These are phyloP conservation scores for Epinotia demarniana DNA, from an alignment of 2,888 invertebrate species.

Conservation along the genomic window DNA sequence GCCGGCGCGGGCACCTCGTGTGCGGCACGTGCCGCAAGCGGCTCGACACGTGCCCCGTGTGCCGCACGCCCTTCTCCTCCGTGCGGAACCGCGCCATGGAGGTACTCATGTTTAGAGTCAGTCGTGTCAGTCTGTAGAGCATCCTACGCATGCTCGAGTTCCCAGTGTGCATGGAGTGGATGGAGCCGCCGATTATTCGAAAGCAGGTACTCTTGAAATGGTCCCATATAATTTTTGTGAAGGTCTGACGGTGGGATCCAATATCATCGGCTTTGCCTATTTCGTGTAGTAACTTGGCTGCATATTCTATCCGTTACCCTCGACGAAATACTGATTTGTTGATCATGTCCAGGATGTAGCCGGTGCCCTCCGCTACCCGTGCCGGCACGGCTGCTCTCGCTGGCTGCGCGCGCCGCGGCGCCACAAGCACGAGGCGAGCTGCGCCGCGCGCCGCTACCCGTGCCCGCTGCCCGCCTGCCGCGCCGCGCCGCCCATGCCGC, in stretches of 20 bases:
- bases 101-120: conserved; percentile 46
- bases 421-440: conserved; percentile 77
- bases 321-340: background rate
- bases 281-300: too few relatives aligned
- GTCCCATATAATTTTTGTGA: too few relatives aligned
- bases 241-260: too few relatives aligned
- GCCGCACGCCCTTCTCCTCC: conserved; percentile 81
- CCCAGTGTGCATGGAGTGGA: conserved; percentile 87
- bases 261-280: too few relatives aligned
- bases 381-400: conserved; percentile 81
- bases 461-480: conserved; percentile 76
- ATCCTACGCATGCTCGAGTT: conserved; percentile 83
- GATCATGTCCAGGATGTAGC: conserved; percentile 66
- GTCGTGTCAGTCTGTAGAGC: conserved; percentile 55
- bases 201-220: too few relatives aligned
- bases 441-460: conserved; percentile 74
- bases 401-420: conserved; percentile 75
- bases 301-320: background rate
- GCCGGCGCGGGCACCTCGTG: conserved; percentile 86
- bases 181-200: conserved; percentile 78
- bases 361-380: conserved; percentile 82
- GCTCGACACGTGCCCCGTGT: conserved; percentile 84
- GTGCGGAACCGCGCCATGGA: conserved; percentile 84
- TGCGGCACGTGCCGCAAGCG: conserved; percentile 84
- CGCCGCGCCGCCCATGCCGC: conserved; percentile 57